These are phyloP conservation scores for Teleiodes luculella DNA, from an alignment of 2,888 invertebrate species.

Conservation along the genomic window DNA sequence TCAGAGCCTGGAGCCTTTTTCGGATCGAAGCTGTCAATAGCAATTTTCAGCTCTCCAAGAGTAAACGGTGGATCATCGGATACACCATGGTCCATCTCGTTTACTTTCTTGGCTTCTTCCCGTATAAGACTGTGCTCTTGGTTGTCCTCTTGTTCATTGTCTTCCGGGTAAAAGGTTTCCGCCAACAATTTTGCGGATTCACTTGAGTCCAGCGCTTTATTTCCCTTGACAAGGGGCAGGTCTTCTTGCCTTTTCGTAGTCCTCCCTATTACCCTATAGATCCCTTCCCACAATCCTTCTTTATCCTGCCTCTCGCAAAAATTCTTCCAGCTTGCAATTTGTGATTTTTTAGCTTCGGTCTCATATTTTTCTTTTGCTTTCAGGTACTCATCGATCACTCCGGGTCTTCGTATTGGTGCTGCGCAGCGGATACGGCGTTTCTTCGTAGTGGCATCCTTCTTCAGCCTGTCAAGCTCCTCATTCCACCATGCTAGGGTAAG, in stretches of 20 bases:
- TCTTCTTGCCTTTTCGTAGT: conserved; percentile 10
- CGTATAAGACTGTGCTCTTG: background rate
- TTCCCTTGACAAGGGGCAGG: background rate
- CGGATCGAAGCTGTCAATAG: background rate
- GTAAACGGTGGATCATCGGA: background rate
- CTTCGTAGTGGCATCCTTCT: too few relatives aligned
- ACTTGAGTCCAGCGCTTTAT: background rate
- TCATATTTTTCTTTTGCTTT: conserved; percentile 13
- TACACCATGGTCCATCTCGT: background rate
- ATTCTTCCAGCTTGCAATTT: conserved; percentile 15
- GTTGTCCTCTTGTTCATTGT: background rate
- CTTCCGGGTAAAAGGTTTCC: background rate
- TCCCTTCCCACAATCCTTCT: conserved; percentile 19
- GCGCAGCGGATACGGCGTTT: conserved; percentile 9
- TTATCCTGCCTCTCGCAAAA: conserved; percentile 18
- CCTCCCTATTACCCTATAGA: conserved; percentile 12
- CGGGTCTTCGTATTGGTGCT: conserved; percentile 11
- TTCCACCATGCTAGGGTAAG: too few relatives aligned
- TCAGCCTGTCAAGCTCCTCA: too few relatives aligned
- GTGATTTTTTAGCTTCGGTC: background rate
- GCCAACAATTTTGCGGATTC: background rate
- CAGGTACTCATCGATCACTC: conserved; percentile 15
- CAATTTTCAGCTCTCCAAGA: background rate
- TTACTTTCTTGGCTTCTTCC: background rate
- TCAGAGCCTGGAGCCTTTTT: background rate